phyloP scores from a whole-genome alignment of 2,888 invertebrate species.

The Drosophila atroscutellata region DNA sequence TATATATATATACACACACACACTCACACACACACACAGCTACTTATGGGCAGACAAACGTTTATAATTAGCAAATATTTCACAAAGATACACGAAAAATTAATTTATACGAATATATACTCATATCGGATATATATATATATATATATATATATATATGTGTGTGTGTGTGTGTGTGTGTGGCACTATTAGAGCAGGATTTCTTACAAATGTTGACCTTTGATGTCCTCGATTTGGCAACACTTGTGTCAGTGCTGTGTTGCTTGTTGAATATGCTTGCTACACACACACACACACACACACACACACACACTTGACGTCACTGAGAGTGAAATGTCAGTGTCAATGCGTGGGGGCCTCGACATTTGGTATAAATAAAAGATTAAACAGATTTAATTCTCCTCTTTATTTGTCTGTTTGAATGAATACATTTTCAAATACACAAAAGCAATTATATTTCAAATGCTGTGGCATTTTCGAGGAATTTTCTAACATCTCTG shows the following conservation, averaged over 20 bases:
- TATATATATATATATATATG: constrained; percentile 18
- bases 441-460: neutral
- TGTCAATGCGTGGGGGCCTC: constrained; percentile 75
- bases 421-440: neutral
- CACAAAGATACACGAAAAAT: constrained; percentile 17
- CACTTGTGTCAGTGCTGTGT: constrained; percentile 31
- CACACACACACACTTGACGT: constrained; percentile 48
- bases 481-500: neutral
- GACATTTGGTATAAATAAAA: constrained; percentile 50
- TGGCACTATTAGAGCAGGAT: neutral
- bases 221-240: constrained; percentile 50
- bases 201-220: constrained; percentile 8
- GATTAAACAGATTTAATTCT: constrained; percentile 33
- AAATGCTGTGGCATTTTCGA: neutral
- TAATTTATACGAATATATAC: constrained; percentile 2
- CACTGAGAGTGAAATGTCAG: constrained; percentile 73
- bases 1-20: neutral
- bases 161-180: neutral
- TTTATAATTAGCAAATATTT: constrained; percentile 67
- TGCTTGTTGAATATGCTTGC: constrained; percentile 18
- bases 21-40: constrained; percentile 12
- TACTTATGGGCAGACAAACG: constrained; percentile 31
- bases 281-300: no score
- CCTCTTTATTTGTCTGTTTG: constrained; percentile 7
- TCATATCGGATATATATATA: neutral